Evolutionary conservation across 1,140 invertebrate species (phyloP).

Genomic region (Drosophila grimshawi): DNA sequence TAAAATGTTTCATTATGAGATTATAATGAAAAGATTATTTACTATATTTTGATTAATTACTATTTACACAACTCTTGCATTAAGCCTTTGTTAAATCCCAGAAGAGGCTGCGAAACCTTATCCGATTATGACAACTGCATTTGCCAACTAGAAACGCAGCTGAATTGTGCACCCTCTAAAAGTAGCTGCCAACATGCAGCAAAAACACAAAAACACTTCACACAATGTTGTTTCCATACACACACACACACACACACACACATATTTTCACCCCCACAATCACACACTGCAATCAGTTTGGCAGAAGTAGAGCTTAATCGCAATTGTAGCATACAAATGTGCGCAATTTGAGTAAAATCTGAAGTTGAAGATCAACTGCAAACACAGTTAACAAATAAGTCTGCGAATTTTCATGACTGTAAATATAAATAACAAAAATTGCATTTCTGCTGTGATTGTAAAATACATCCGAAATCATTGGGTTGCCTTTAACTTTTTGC

Average conservation of each 20-base stretch:
- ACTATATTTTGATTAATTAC: no score
- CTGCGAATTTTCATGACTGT: not conserved
- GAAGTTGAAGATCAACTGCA: conserved; percentile 68
- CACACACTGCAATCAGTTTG: not conserved
- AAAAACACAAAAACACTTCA: conserved; percentile 22
- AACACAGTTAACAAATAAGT: conserved; percentile 57
- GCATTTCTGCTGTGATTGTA: no score
- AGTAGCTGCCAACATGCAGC: conserved; percentile 22
- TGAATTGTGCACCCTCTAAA: conserved; percentile 2
- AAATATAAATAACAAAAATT: not conserved
- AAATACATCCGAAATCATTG: conserved; percentile 18
- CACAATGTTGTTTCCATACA: conserved; percentile 19
- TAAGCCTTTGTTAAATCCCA: conserved; percentile 32
- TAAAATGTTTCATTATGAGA: no score
- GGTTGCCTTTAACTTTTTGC: not conserved
- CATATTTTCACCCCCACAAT: not conserved
- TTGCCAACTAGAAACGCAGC: conserved; percentile 23
- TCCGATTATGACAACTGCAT: conserved; percentile 67
- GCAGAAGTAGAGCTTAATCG: not conserved
- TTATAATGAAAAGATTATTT: no score
- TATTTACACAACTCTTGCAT: not conserved
- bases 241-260: conserved; percentile 9
- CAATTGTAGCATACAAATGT: conserved; percentile 58
- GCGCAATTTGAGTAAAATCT: conserved; percentile 58
- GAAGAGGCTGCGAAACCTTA: conserved; percentile 28